A percentile compares a stretch with the other conserved stretches of the same genome.
phyloP scores from a whole-genome alignment of 2,797 vertebrate genomes.

The Myotis myotis region DNA sequence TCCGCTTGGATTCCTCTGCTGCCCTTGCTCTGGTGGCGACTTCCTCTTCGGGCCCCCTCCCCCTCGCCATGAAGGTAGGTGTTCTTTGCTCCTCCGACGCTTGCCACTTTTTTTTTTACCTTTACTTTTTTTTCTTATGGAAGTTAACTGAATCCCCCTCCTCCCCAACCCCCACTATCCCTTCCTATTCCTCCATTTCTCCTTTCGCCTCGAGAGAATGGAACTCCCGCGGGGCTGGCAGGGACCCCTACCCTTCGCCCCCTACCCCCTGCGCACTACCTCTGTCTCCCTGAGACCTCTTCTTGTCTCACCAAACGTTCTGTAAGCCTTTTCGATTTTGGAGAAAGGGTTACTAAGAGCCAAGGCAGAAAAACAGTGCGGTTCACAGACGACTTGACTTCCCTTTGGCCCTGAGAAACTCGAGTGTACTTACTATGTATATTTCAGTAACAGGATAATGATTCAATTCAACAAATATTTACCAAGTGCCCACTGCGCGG shows the following conservation, averaged over 20 bases:
- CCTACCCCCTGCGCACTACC: not conserved
- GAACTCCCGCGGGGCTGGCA: not conserved
- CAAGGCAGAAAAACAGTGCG: not conserved
- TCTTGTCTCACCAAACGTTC: not conserved
- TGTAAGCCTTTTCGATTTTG: constrained; percentile 55
- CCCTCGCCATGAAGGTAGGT: constrained; percentile 85
- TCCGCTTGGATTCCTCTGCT: constrained; percentile 80
- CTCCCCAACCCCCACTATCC: not conserved
- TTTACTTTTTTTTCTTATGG: not conserved
- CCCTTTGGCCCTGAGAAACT: constrained; percentile 20
- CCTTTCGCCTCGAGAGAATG: not conserved
- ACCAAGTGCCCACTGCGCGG: constrained; percentile 34
- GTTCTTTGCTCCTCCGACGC: not conserved
- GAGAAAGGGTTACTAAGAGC: constrained; percentile 56
- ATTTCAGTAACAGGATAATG: constrained; percentile 62
- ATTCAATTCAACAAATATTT: constrained; percentile 73
- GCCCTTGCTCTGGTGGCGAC: constrained; percentile 69
- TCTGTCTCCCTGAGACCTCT: constrained; percentile 29
- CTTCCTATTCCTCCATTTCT: constrained; percentile 14
- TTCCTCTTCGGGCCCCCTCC: constrained; percentile 68
- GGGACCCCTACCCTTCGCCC: not conserved
- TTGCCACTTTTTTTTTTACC: not conserved
- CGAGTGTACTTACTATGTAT: constrained; percentile 44
- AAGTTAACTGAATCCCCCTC: constrained; percentile 10
- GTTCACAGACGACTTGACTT: not conserved